These are phyloP conservation scores for Caerostris darwini DNA, from an alignment of 1,140 invertebrate genomes.

Conservation along the genomic window DNA sequence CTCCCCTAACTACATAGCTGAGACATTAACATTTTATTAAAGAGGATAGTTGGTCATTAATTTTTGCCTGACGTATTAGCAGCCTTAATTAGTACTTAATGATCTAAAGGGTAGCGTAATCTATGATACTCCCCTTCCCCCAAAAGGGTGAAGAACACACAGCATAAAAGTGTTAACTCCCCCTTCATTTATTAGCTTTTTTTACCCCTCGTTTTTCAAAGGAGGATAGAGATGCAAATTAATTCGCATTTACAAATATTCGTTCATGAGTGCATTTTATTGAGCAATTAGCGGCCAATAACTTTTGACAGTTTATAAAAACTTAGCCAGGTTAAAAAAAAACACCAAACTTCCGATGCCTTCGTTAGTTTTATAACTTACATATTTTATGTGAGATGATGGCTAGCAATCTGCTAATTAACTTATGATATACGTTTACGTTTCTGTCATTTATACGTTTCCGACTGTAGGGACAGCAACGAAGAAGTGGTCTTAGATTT, in stretches of 20 bases:
- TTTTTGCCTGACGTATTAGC: conserved; percentile 71
- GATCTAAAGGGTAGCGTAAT: conserved; percentile 67
- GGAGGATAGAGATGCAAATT: conserved; percentile 48
- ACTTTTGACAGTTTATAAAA: conserved; percentile 59
- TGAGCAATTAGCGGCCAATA: conserved; percentile 72
- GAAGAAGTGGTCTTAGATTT: not conserved
- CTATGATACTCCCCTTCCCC: not conserved
- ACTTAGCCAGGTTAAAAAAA: conserved; percentile 16
- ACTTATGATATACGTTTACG: conserved; percentile 52
- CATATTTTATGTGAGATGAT: conserved; percentile 1
- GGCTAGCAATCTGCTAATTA: conserved; percentile 52
- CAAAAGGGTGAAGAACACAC: conserved; percentile 3
- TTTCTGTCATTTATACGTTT: conserved; percentile 70
- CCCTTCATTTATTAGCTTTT: conserved; percentile 66
- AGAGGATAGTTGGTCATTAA: conserved; percentile 70
- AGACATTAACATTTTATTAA: conserved; percentile 75
- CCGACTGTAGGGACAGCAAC: not conserved
- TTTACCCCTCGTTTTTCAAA: conserved; percentile 51
- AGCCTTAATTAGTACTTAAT: conserved; percentile 75
- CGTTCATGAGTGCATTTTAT: conserved; percentile 68
- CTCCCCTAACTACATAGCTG: conserved; percentile 66
- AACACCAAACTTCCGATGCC: not conserved
- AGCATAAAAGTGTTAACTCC: conserved; percentile 62
- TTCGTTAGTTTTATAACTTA: conserved; percentile 46
- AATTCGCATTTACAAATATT: conserved; percentile 75